Evolutionary conservation across 1,140 invertebrate species (phyloP).

Genomic region (Trachelipus rathkii): DNA sequence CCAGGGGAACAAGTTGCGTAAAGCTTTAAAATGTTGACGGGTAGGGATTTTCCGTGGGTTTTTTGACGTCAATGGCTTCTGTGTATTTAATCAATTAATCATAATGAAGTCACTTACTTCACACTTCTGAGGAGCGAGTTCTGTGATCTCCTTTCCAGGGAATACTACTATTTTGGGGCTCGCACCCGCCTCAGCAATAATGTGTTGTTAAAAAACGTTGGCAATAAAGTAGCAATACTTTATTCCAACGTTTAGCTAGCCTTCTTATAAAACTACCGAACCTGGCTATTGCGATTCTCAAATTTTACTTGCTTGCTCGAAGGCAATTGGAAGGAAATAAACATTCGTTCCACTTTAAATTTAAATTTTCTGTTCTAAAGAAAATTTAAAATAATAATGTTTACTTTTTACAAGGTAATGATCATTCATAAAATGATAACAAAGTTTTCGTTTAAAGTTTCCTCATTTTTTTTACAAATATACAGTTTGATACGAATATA

Average conservation of each 20-base stretch:
- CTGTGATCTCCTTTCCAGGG: background rate
- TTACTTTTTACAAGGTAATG: too few species aligned
- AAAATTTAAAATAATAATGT: too few species aligned
- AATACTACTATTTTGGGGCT: background rate
- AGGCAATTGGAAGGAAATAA: too few species aligned
- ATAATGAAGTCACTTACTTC: too few species aligned
- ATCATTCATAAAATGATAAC: too few species aligned
- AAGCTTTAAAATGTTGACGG: background rate
- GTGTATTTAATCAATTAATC: too few species aligned
- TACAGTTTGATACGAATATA: too few species aligned
- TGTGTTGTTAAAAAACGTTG: background rate
- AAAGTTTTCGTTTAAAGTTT: too few species aligned
- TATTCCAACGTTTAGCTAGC: slow-evolving; percentile 1
- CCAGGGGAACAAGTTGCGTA: background rate
- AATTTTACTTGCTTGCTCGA: background rate
- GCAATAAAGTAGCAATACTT: background rate
- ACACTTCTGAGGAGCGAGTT: background rate
- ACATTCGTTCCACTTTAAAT: too few species aligned
- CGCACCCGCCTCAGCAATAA: slow-evolving; percentile 8
- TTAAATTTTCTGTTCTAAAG: too few species aligned
- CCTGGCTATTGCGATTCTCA: slow-evolving; percentile 4
- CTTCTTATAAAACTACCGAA: background rate
- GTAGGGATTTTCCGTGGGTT: background rate
- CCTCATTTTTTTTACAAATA: too few species aligned
- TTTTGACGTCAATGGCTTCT: too few species aligned